These are phyloP conservation scores for Drosophila trichaetosa DNA, from an alignment of 2,888 invertebrate genomes.

Conservation along the genomic window DNA sequence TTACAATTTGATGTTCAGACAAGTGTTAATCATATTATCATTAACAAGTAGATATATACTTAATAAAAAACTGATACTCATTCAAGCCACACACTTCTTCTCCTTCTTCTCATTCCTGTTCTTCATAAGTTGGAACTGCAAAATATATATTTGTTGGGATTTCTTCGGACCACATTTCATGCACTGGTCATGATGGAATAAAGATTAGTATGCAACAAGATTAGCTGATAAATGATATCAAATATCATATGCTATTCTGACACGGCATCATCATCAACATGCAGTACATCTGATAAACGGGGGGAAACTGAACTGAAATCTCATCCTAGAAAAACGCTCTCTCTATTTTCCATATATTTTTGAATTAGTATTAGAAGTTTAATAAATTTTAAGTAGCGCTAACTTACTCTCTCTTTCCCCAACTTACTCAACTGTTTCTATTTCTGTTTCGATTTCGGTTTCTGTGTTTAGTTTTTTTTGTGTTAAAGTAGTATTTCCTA, in stretches of 20 bases:
- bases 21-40: constrained; percentile 45
- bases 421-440: constrained; percentile 43
- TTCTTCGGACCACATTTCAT: constrained; percentile 16
- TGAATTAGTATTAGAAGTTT: constrained; percentile 42
- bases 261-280: background rate
- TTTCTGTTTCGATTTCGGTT: constrained; percentile 17
- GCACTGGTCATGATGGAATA: constrained; percentile 18
- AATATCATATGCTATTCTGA: background rate
- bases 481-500: constrained; percentile 20
- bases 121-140: constrained; percentile 35
- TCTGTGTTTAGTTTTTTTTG: constrained; percentile 28
- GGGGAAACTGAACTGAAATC: constrained; percentile 38
- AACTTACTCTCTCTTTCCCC: constrained; percentile 28
- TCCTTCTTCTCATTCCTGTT: background rate
- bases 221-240: constrained; percentile 8
- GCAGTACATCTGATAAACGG: background rate
- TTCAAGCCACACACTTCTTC: constrained; percentile 7
- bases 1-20: constrained; percentile 77
- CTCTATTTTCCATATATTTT: constrained; percentile 18
- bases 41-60: constrained; percentile 47
- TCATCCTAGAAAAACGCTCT: constrained; percentile 19
- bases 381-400: constrained; percentile 46
- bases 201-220: background rate
- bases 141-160: constrained; percentile 15
- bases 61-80: constrained; percentile 49